Conservation (phyloP, 2,113 vertebrate species). For the Anoura caudifer region DNA sequence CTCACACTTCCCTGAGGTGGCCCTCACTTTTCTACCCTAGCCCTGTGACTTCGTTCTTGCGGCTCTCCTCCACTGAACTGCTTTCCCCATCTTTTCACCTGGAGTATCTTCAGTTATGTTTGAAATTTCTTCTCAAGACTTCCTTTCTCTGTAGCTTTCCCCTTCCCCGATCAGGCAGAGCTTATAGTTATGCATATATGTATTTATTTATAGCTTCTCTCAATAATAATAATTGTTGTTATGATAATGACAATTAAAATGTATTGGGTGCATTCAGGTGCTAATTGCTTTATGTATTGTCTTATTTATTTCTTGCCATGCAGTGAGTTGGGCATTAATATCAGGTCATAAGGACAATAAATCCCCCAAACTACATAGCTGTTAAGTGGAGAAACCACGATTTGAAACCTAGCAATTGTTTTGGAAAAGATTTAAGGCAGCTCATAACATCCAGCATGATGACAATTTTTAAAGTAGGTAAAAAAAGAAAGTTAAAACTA, state of each 20-base stretch:
- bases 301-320: slow-evolving; percentile 13
- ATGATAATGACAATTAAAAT: neutral
- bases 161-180: neutral
- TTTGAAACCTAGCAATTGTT: neutral
- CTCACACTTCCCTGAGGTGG: neutral
- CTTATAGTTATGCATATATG: neutral
- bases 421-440: slow-evolving; percentile 11
- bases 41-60: neutral
- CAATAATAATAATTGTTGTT: neutral
- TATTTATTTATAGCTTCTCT: neutral
- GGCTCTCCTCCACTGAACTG: neutral
- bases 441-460: neutral
- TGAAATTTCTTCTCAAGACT: neutral
- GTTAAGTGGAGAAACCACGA: neutral
- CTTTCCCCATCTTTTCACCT: neutral
- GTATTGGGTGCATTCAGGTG: neutral
- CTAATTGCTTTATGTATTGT: neutral
- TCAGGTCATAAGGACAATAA: neutral
- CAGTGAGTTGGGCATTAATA: neutral
- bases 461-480: neutral
- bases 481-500: neutral
- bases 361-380: neutral
- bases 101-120: neutral
- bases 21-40: neutral
- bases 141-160: neutral